Conservation (phyloP, 2,797 vertebrate genomes). For the Hyperoplus immaculatus region DNA sequence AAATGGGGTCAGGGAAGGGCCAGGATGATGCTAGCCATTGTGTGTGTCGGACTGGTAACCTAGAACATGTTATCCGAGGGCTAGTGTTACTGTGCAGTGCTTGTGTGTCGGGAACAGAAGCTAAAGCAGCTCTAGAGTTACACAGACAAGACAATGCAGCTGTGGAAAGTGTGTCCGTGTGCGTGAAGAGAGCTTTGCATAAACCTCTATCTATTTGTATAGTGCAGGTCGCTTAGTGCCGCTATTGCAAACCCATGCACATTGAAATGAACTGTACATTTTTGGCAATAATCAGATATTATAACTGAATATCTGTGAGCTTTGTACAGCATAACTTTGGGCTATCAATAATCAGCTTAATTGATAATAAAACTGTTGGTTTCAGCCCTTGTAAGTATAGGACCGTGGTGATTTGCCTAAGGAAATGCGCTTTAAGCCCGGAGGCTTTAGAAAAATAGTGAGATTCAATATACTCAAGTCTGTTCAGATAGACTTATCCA, state of each 20-base stretch:
- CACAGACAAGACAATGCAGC: constrained; percentile 58
- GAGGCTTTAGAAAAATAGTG: background rate
- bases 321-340: background rate
- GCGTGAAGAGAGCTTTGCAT: constrained; percentile 24
- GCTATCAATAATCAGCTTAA: background rate
- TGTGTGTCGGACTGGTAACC: constrained; percentile 58
- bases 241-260: background rate
- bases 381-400: background rate
- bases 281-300: background rate
- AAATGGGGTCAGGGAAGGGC: constrained; percentile 70
- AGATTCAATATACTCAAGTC: background rate
- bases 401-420: background rate
- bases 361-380: background rate
- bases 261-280: background rate
- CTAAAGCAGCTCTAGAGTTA: constrained; percentile 62
- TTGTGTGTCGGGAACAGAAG: constrained; percentile 67
- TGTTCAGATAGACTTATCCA: background rate
- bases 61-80: constrained; percentile 68
- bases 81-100: constrained; percentile 65
- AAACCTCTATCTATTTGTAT: constrained; percentile 14
- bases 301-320: too few species aligned
- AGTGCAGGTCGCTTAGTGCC: background rate
- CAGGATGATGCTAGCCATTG: constrained; percentile 49
- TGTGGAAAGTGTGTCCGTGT: constrained; percentile 45
- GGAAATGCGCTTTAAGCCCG: background rate